Base-by-base conservation (phyloP, 1,140 invertebrate species). In the Oncopodura yosiiana region DNA sequence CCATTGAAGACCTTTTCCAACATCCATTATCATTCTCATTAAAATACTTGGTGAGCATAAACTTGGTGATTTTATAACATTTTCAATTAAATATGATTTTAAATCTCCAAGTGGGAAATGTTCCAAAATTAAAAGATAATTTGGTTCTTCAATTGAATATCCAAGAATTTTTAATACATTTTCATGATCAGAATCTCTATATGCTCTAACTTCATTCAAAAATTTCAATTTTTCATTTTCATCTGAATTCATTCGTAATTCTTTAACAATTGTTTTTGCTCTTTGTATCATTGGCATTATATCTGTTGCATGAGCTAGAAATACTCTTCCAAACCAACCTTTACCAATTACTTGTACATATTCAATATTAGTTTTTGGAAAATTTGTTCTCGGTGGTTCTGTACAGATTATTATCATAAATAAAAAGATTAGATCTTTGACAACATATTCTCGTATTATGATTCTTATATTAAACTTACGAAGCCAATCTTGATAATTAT, bases 241-340 rank as follows among this genome's bases (percentile, higher is more conserved):
- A 3, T 76, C 76, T 5, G 83, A 81, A 65, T 83, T 82, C 63
- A 83, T 81, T 21, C 79, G 76, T 1, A 87, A 69, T 42, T 84
- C 81, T 64, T 83, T 77, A 0, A 87, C 82, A 23, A 84, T 76
- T 0, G 81, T 75, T 66, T 58, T 32, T 34, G 57, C 61, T 69
- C 59, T 69, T 60, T 65, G 69, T 45, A 66, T 66, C 50, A 67
- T 68, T 45, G 70, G 60, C 23, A 67, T 46, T 39, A 80, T 70
- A 26, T 77, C 71, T 50, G 78, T 74, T 1, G 80, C 81, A 24
- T 14, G 23, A 0, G 41, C 32, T 42, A 44, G 54, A 73, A 70
- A 72, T 69, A 84, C 82, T 70, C 82, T 81, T 39, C 87, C 88
- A 74, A 90, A 92, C 86, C 87, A 90, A 23, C 87, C 86, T 64